phyloP scores from a whole-genome alignment of 1,140 invertebrate genomes.

The Teleogryllus occipitalis region DNA sequence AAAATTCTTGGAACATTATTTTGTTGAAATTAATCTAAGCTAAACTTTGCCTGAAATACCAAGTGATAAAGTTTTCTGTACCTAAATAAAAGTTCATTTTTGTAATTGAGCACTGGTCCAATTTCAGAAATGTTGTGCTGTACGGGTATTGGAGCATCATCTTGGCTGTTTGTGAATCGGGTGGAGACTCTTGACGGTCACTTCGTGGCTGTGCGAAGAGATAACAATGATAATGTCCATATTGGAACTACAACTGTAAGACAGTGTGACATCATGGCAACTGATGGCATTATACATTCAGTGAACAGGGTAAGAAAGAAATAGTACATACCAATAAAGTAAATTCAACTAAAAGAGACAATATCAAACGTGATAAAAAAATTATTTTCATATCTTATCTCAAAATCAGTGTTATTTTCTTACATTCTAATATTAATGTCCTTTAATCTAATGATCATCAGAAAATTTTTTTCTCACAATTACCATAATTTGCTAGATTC shows the following conservation, averaged over 20 bases:
- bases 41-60: background rate
- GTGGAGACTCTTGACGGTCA: constrained; percentile 40
- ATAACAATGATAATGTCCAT: constrained; percentile 40
- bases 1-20: background rate
- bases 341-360: background rate
- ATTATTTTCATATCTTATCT: no score
- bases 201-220: constrained; percentile 39
- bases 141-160: constrained; percentile 43
- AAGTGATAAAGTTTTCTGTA: background rate
- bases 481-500: no score
- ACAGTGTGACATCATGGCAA: constrained; percentile 48
- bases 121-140: constrained; percentile 50
- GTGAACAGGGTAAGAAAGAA: constrained; percentile 40
- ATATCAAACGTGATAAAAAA: no score
- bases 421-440: no score
- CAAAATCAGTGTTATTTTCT: no score
- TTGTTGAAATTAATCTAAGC: background rate
- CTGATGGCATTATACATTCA: constrained; percentile 51
- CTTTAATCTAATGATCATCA: no score
- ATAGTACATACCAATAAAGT: no score
- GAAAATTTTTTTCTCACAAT: no score
- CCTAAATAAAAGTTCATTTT: background rate
- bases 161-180: constrained; percentile 44
- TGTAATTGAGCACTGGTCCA: background rate
- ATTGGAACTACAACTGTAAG: constrained; percentile 45